Evolutionary conservation across 2,888 invertebrate genomes (phyloP), one percentile per base, ranked within the genome.

Genomic region (Drosophila koepferae): DNA sequence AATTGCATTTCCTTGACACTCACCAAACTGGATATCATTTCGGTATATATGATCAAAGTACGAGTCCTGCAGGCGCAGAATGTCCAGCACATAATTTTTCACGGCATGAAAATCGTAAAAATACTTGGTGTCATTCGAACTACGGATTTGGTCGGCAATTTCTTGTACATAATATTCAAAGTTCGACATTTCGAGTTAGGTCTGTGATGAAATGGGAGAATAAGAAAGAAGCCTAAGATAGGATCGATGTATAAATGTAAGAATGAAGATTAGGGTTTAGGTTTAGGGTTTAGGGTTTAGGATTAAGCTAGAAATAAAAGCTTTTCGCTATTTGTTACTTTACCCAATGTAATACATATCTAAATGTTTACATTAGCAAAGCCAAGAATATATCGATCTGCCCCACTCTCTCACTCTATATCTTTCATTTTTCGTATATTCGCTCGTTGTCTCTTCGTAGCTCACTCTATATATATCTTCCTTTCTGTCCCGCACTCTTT

Each of bases 61-160:
- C 0, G 43, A 5, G 36, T 76, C 59, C 36, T 59, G 43, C 20
- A 14, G 3, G 5, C 71, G 7, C 74, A 85, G 62, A 31, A 65
- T 74, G 0, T 31, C 0, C 2, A 80, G 9, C 0, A 89, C 43
- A 12, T 72, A 64, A 3, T 74, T 7, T 12, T 64, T 53, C 0
- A 89, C 68, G 1, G 5, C 8, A 3, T 53, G 1, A 12, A 77
- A 90, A 16, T 86, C 90, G 0, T 36, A 10, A 0, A 16, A 0
- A 36, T 60, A 16, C 16, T 2, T 3, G 0, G 9, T 0, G 49
- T 63, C 16, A 28, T 59, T 53, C 0, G 53, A 55, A 10, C 40
- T 28, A 3, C 38, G 3, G 7, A 76, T 18, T 1, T 41, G 5
- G 0, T 1, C 0, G 0, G 56, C 71, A 31, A 82, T 66, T 2